phyloP scores from a whole-genome alignment of 2,113 vertebrate species.

The Brienomyrus longianalis region DNA sequence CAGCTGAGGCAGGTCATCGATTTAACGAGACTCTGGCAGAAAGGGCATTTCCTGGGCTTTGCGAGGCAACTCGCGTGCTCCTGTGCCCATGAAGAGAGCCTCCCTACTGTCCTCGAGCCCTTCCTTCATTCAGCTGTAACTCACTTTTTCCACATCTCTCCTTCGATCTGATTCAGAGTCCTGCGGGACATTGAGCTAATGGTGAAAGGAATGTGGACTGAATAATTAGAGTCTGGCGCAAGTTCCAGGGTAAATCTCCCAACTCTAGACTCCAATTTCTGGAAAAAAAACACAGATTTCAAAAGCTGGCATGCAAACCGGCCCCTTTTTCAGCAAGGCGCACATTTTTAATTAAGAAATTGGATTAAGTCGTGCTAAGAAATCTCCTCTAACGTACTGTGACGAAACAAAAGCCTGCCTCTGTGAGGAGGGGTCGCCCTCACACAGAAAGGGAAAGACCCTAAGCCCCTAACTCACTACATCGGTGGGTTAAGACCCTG shows the following conservation, averaged over 20 bases:
- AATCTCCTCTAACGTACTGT: constrained; percentile 41
- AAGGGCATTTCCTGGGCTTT: constrained; percentile 4
- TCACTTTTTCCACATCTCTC: constrained; percentile 57
- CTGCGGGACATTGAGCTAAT: constrained; percentile 64
- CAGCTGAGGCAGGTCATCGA: constrained; percentile 23
- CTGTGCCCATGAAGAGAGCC: constrained; percentile 20
- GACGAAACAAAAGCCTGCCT: constrained; percentile 44
- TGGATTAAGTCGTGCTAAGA: constrained; percentile 37
- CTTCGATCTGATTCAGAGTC: constrained; percentile 49
- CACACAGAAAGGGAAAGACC: not conserved
- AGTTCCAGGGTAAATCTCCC: constrained; percentile 46
- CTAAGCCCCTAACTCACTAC: not conserved
- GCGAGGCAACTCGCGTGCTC: constrained; percentile 29
- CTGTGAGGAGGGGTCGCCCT: not conserved
- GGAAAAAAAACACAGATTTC: constrained; percentile 36
- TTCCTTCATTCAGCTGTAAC: constrained; percentile 47
- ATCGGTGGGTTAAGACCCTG: not conserved
- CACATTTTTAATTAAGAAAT: constrained; percentile 35
- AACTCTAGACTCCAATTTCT: constrained; percentile 35
- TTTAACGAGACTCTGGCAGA: not conserved
- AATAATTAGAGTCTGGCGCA: constrained; percentile 50
- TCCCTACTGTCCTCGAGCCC: constrained; percentile 39
- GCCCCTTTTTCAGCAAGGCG: constrained; percentile 34
- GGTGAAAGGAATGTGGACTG: constrained; percentile 53
- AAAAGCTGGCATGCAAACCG: constrained; percentile 33